phyloP scores from a whole-genome alignment of 2,113 vertebrate species.

The Bagarius yarrelli region DNA sequence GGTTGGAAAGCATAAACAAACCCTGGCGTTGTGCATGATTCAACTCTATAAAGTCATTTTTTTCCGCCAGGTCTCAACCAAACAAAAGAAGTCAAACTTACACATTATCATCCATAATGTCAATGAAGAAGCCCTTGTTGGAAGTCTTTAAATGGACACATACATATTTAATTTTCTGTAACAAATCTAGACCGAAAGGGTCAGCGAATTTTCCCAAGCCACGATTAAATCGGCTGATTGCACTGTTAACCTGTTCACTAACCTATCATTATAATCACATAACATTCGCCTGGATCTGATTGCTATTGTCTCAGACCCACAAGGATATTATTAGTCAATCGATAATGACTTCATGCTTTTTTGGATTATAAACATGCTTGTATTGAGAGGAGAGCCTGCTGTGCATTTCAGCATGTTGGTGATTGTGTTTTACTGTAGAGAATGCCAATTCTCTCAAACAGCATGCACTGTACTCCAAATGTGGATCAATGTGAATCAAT shows the following conservation, averaged over 20 bases:
- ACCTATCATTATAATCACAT: conserved; percentile 67
- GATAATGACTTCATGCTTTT: neutral
- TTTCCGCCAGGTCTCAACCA: no score
- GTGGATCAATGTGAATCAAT: conserved; percentile 29
- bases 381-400: conserved; percentile 4
- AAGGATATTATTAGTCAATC: conserved; percentile 36
- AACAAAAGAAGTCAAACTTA: no score
- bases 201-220: conserved; percentile 48
- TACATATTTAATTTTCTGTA: neutral
- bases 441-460: conserved; percentile 11
- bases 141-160: no score
- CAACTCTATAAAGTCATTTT: no score
- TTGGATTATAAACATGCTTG: neutral
- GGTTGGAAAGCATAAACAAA: no score
- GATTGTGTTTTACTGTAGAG: conserved; percentile 11
- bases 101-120: no score
- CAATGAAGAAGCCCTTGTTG: no score
- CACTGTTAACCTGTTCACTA: conserved; percentile 60
- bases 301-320: conserved; percentile 57
- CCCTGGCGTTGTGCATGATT: no score
- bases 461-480: conserved; percentile 15
- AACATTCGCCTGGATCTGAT: conserved; percentile 66
- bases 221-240: conserved; percentile 62
- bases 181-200: conserved; percentile 35
- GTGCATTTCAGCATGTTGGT: neutral